A percentile compares a stretch with the other conserved stretches of the same genome.
Conservation (phyloP, 2,113 vertebrate species). For the Elachura formosa region DNA sequence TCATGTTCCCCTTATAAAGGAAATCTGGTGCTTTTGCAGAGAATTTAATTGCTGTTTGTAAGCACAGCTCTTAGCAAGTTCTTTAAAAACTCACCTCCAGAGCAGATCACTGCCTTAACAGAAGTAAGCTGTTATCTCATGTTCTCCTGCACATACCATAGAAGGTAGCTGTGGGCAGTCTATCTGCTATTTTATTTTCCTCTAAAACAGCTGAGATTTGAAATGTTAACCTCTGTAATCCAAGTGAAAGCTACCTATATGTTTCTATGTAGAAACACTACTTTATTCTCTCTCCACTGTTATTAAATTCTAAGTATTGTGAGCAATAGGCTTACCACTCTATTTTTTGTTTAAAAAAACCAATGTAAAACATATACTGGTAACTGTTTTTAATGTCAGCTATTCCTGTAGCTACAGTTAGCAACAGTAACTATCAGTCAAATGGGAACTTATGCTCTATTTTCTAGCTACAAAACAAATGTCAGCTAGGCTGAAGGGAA, state of each 20-base stretch:
- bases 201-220: background rate
- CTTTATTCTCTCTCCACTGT: background rate
- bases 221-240: background rate
- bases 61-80: background rate
- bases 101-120: background rate
- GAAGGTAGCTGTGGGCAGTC: background rate
- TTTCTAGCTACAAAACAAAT: background rate
- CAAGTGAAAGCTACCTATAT: background rate
- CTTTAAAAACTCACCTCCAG: background rate
- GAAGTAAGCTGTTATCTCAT: background rate
- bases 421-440: background rate
- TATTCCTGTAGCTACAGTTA: background rate
- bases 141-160: background rate
- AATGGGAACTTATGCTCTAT: background rate
- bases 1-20: background rate
- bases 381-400: background rate
- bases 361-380: background rate
- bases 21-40: background rate
- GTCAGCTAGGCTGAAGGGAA: background rate
- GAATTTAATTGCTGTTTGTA: background rate
- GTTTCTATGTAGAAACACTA: background rate
- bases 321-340: background rate
- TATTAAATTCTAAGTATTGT: background rate
- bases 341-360: background rate
- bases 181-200: background rate